A percentile compares a stretch with the other conserved stretches of the same genome.
Evolutionary conservation across 2,113 vertebrate genomes (phyloP).

Genomic region (Eulemur rufifrons): DNA sequence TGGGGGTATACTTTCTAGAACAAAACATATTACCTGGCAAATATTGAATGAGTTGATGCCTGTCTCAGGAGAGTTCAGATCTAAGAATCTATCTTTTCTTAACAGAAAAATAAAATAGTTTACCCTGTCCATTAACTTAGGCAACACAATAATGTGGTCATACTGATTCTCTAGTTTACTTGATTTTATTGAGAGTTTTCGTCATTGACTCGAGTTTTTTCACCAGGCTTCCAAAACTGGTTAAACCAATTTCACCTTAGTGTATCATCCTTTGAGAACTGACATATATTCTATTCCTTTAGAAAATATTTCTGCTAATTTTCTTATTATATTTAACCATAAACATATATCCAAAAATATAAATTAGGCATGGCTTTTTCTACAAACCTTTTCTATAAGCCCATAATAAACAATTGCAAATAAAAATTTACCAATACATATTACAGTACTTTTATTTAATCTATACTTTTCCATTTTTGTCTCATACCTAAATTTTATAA

Average conservation of each 20-base stretch:
- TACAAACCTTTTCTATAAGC: background rate
- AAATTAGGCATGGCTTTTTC: background rate
- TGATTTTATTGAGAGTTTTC: background rate
- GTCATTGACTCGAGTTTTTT: background rate
- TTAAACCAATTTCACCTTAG: background rate
- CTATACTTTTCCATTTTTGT: background rate
- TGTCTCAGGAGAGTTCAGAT: background rate
- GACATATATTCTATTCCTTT: background rate
- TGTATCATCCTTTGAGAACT: background rate
- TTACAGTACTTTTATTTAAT: background rate
- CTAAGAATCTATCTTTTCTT: background rate
- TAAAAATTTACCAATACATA: background rate
- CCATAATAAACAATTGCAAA: background rate
- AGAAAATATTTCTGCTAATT: background rate
- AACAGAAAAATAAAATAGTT: conserved; percentile 9
- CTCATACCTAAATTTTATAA: conserved; percentile 31
- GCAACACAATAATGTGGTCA: background rate
- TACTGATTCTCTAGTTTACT: background rate
- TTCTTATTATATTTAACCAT: conserved; percentile 4
- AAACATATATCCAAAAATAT: background rate
- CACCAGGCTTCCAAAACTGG: background rate
- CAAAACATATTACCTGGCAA: background rate
- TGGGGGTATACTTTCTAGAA: background rate
- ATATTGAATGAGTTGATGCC: background rate
- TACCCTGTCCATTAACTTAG: background rate